Evolutionary conservation across 2,888 invertebrate genomes (phyloP).

Genomic region (Notodonta dromedarius): DNA sequence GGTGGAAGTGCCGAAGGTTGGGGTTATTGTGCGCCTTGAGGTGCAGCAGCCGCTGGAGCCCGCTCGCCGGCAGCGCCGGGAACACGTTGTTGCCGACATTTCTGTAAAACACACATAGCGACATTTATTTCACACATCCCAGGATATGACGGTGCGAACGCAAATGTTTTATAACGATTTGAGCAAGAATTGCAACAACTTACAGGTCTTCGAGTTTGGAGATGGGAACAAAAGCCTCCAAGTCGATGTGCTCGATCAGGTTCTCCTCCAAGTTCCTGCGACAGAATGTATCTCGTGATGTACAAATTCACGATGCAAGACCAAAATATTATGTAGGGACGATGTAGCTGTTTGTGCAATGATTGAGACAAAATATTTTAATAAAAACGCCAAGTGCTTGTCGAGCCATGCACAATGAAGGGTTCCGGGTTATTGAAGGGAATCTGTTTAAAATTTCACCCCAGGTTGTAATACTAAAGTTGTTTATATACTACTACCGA

Average conservation of each 20-base stretch:
- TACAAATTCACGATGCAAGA: neutral
- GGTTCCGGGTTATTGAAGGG: no score
- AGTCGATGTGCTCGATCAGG: conserved; percentile 92
- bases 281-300: conserved; percentile 31
- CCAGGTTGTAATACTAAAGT: no score
- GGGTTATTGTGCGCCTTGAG: conserved; percentile 97
- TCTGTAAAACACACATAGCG: conserved; percentile 79
- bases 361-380: no score
- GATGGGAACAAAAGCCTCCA: conserved; percentile 92
- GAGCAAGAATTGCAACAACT: conserved; percentile 68
- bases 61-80: conserved; percentile 91
- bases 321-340: neutral
- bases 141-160: no score
- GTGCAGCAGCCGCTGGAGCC: conserved; percentile 91
- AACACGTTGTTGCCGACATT: conserved; percentile 97
- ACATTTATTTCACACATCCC: neutral
- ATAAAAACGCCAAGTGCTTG: no score
- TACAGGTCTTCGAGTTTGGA: conserved; percentile 93
- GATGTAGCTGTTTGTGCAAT: neutral
- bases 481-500: no score
- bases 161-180: no score
- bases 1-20: conserved; percentile 93
- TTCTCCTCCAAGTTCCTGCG: conserved; percentile 95
- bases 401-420: no score
- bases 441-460: no score